Evolutionary conservation across 2,888 invertebrate genomes (phyloP).

Genomic region (Drosophila mettleri): DNA sequence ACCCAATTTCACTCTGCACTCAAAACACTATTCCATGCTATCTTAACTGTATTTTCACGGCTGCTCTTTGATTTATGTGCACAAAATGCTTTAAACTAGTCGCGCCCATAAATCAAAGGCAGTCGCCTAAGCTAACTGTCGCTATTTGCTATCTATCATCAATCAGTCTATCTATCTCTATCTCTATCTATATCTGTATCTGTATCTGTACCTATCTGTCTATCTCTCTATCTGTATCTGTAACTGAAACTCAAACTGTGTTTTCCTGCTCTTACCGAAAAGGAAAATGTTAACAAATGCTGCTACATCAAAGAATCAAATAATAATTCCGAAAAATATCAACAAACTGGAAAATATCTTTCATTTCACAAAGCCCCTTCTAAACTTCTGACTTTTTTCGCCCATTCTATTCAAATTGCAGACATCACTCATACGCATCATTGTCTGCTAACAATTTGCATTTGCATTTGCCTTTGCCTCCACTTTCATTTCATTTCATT

Average conservation of each 20-base stretch:
- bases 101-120: conserved; percentile 73
- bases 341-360: conserved; percentile 39
- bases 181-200: conserved; percentile 32
- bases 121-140: conserved; percentile 42
- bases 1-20: conserved; percentile 49
- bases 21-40: conserved; percentile 12
- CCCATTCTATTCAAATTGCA: conserved; percentile 56
- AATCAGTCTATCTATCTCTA: conserved; percentile 43
- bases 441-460: conserved; percentile 67
- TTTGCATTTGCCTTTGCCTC: conserved; percentile 37
- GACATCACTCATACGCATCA: conserved; percentile 66
- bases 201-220: conserved; percentile 50
- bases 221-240: conserved; percentile 43
- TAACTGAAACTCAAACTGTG: conserved; percentile 44
- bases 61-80: conserved; percentile 67
- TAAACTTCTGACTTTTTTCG: conserved; percentile 31
- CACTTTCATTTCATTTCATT: conserved; percentile 65
- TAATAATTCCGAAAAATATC: conserved; percentile 73
- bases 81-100: conserved; percentile 83
- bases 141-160: conserved; percentile 44
- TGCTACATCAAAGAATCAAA: conserved; percentile 79
- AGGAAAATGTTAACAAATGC: conserved; percentile 67
- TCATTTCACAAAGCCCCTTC: conserved; percentile 8
- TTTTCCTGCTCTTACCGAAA: conserved; percentile 62
- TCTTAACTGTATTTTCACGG: conserved; percentile 48